Percentiles rank a stretch among this genome's conserved stretches.
Conservation (phyloP, 2,888 invertebrate genomes). For the Hypena proboscidalis region DNA sequence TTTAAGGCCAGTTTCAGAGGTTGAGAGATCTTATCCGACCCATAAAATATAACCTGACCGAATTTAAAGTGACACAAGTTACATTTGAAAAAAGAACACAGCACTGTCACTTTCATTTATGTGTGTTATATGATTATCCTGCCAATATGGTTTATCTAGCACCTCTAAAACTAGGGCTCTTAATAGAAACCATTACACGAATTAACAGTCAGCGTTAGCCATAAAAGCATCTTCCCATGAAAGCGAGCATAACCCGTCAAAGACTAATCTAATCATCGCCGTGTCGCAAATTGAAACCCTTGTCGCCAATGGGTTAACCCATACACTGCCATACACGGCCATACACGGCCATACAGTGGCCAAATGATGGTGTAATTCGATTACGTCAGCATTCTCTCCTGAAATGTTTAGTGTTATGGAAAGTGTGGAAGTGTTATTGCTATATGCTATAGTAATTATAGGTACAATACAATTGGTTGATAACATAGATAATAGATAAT, state of each 20-base stretch:
- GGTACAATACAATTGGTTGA: too few species aligned
- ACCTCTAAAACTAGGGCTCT: too few species aligned
- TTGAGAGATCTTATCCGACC: too few species aligned
- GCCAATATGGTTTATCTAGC: too few species aligned
- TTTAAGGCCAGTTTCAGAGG: too few species aligned
- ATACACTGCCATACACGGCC: conserved; percentile 43
- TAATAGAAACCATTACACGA: neutral
- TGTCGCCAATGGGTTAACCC: conserved; percentile 58
- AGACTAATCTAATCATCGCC: conserved; percentile 60
- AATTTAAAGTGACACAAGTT: too few species aligned
- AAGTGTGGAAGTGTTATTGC: conserved; percentile 17
- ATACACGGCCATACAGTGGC: conserved; percentile 46
- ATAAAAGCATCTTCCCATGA: conserved; percentile 28
- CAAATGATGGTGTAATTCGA: conserved; percentile 55
- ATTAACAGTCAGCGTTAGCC: neutral
- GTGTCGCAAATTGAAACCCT: conserved; percentile 64
- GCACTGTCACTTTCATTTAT: too few species aligned
- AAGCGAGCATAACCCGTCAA: conserved; percentile 43
- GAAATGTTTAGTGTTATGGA: conserved; percentile 45
- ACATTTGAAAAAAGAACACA: too few species aligned
- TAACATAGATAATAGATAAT: too few species aligned
- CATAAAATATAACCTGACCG: too few species aligned
- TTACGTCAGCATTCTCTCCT: conserved; percentile 51
- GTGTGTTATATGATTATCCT: neutral
- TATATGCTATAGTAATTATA: too few species aligned